These are phyloP conservation scores for Phataginus tetradactyla DNA, from an alignment of 2,797 vertebrate genomes.

Conservation along the genomic window DNA sequence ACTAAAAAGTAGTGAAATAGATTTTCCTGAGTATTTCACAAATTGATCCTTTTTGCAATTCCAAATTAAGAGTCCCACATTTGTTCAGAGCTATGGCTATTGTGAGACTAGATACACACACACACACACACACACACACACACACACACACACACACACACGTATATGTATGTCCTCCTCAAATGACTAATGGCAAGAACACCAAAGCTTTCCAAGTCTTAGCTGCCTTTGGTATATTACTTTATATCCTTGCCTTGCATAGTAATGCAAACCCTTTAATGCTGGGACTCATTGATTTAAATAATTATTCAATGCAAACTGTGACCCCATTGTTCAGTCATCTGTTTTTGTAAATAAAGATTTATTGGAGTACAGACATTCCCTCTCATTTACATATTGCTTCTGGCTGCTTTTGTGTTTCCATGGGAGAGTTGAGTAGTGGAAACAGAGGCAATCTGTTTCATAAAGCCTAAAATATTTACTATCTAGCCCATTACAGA, in stretches of 20 bases:
- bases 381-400: background rate
- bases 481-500: background rate
- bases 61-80: background rate
- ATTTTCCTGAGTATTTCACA: background rate
- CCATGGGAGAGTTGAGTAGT: background rate
- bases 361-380: background rate
- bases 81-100: background rate
- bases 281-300: background rate
- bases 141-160: no score
- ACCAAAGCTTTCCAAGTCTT: background rate
- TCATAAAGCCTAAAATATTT: background rate
- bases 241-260: background rate
- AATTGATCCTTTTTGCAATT: constrained; percentile 41
- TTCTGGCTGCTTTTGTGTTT: background rate
- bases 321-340: background rate
- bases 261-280: background rate
- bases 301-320: background rate
- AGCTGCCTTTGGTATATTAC: background rate
- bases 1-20: background rate
- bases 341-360: background rate
- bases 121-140: no score
- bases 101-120: background rate
- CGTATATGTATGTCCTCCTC: background rate
- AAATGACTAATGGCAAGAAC: background rate
- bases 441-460: background rate